Conservation (phyloP, 2,113 vertebrate genomes). For the Talpa occidentalis region DNA sequence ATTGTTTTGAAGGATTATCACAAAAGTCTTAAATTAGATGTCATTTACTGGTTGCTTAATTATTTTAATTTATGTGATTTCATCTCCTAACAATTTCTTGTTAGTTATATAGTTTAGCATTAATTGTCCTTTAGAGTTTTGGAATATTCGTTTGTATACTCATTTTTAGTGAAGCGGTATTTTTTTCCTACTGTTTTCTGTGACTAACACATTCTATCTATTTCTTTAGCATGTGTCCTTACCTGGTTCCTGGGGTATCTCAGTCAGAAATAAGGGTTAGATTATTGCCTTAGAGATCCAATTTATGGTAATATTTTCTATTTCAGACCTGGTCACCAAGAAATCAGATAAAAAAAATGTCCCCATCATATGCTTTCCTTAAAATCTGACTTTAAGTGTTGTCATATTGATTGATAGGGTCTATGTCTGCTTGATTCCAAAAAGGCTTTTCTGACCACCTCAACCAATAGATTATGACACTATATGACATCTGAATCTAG, state of each 20-base stretch:
- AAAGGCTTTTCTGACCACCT: background rate
- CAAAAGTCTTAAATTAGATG: background rate
- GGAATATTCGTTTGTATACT: background rate
- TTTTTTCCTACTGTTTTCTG: background rate
- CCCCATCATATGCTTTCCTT: background rate
- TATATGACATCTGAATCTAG: background rate
- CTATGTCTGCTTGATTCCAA: background rate
- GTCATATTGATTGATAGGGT: background rate
- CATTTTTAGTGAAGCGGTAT: background rate
- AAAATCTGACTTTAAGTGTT: background rate
- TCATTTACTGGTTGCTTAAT: too few relatives aligned
- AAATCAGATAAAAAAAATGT: background rate
- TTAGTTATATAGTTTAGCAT: background rate
- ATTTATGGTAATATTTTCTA: background rate
- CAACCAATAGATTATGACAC: background rate
- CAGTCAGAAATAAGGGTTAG: background rate
- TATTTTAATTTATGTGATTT: constrained; percentile 12
- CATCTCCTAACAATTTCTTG: too few relatives aligned
- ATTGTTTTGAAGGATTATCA: background rate
- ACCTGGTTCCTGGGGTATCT: background rate
- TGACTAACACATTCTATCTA: background rate
- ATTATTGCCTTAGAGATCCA: background rate
- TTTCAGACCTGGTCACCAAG: background rate
- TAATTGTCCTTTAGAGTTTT: background rate
- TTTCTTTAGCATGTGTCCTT: background rate